A percentile compares a stretch with the other conserved stretches of the same genome.
These are phyloP conservation scores for Heliconius nattereri DNA, from an alignment of 1,140 invertebrate genomes.

Conservation along the genomic window DNA sequence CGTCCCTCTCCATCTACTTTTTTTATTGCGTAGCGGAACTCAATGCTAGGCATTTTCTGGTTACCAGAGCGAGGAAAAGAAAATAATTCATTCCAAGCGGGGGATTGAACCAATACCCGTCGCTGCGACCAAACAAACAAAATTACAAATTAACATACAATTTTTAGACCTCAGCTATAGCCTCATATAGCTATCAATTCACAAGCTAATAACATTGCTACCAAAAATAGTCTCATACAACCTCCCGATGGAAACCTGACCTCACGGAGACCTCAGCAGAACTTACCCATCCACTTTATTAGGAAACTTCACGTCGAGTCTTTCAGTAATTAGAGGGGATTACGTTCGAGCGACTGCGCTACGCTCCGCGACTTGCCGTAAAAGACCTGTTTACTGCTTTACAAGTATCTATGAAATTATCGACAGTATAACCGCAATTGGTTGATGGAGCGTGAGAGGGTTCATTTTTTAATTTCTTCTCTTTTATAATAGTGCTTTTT, in stretches of 20 bases:
- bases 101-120: background rate
- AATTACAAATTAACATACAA: background rate
- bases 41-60: too few relatives aligned
- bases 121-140: background rate
- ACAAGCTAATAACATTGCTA: background rate
- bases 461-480: background rate
- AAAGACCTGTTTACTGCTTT: conserved; percentile 34
- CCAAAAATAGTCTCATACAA: background rate
- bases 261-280: conserved; percentile 24
- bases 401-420: conserved; percentile 31
- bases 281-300: conserved; percentile 35
- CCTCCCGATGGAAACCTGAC: conserved; percentile 9
- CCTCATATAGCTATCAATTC: background rate
- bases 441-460: conserved; percentile 5
- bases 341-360: conserved; percentile 30
- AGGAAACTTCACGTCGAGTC: conserved; percentile 38
- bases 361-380: conserved; percentile 22
- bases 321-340: conserved; percentile 37
- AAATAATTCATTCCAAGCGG: background rate
- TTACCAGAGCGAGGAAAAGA: too few relatives aligned
- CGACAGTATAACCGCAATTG: conserved; percentile 23
- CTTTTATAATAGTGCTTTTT: background rate
- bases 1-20: too few relatives aligned
- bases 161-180: background rate
- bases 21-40: too few relatives aligned